phyloP scores from a whole-genome alignment of 2,797 vertebrate species.

The Eulemur coronatus region DNA sequence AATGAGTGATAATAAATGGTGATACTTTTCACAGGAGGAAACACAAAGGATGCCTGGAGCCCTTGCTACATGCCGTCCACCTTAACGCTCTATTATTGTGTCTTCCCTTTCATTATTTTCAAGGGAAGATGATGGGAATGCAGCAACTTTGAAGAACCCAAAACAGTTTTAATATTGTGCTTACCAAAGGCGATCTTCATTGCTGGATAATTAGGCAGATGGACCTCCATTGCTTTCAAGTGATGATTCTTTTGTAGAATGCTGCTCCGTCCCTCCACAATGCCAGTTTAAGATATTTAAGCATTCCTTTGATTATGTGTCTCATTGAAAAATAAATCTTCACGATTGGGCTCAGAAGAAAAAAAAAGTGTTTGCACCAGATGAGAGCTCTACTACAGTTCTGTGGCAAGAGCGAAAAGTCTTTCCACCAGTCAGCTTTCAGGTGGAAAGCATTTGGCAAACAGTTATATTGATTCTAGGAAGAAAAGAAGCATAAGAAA shows the following conservation, averaged over 20 bases:
- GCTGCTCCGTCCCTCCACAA: background rate
- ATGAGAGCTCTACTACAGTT: background rate
- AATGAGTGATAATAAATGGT: constrained; percentile 78
- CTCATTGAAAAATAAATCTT: constrained; percentile 24
- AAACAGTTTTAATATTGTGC: background rate
- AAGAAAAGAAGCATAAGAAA: constrained; percentile 9
- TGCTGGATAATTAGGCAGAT: background rate
- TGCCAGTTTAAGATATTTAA: background rate
- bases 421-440: constrained; percentile 3
- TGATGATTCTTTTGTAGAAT: constrained; percentile 14
- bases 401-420: background rate
- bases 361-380: background rate
- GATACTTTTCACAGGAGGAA: constrained; percentile 69
- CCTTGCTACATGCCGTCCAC: constrained; percentile 17
- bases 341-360: background rate
- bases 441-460: constrained; percentile 12
- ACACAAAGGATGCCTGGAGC: constrained; percentile 59
- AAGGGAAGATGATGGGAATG: background rate
- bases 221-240: background rate
- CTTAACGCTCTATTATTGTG: background rate
- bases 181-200: background rate
- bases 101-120: constrained; percentile 44
- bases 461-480: background rate
- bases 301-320: constrained; percentile 22
- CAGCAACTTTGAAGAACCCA: background rate